Percentiles rank a stretch among this genome's conserved stretches.
phyloP scores from a whole-genome alignment of 2,797 vertebrate genomes.

The Synaphobranchus kaupii region DNA sequence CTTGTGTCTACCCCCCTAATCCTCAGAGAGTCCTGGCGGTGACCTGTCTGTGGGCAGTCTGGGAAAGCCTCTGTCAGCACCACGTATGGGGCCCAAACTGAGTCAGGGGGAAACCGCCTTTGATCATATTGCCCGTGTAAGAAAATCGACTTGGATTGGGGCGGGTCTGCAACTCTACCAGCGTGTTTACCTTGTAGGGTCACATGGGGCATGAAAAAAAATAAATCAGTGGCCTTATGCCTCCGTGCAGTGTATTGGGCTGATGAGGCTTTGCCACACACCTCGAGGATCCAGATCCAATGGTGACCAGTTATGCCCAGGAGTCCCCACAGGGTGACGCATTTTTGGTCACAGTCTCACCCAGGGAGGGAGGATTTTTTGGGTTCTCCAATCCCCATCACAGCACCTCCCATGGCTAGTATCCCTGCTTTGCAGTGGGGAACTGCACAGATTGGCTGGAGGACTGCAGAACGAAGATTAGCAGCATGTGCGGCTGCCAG shows the following conservation, averaged over 20 bases:
- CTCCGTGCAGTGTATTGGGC: neutral
- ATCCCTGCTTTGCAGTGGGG: neutral
- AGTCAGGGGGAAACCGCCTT: constrained; percentile 14
- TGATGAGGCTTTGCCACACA: neutral
- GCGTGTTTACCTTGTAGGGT: neutral
- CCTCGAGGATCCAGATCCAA: neutral
- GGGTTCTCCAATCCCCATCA: too few species aligned
- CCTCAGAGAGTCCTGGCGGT: constrained; percentile 35
- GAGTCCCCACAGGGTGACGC: neutral
- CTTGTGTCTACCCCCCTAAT: constrained; percentile 30
- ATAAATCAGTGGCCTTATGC: neutral
- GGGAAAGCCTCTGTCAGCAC: constrained; percentile 31
- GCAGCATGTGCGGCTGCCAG: neutral
- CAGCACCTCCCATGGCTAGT: neutral
- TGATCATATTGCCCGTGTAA: constrained; percentile 11
- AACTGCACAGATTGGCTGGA: neutral
- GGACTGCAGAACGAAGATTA: neutral
- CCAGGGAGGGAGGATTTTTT: too few species aligned
- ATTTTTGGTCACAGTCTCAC: neutral
- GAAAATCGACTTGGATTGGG: neutral
- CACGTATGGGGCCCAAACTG: neutral
- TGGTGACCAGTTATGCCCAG: neutral
- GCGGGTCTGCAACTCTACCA: neutral
- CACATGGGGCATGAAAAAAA: too few species aligned
- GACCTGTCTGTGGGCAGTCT: constrained; percentile 37